Evolutionary conservation across 2,888 invertebrate species (phyloP).

Genomic region (Pasiphila rectangulata): DNA sequence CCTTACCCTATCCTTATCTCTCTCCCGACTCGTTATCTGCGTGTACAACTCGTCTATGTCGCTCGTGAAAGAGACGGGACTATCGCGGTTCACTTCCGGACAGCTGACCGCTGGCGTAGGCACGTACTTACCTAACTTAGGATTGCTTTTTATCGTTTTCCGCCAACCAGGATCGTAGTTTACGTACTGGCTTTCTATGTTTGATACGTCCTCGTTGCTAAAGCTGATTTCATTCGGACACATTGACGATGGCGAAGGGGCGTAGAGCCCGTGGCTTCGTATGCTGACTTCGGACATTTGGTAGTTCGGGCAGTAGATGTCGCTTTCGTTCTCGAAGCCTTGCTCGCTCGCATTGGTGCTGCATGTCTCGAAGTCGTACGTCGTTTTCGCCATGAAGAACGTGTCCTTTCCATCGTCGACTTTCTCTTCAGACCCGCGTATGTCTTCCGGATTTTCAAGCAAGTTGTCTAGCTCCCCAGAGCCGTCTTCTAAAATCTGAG

Average conservation of each 20-base stretch:
- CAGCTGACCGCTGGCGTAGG: conserved; percentile 69
- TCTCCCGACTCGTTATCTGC: conserved; percentile 80
- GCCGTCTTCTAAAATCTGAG: conserved; percentile 49
- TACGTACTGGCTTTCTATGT: conserved; percentile 77
- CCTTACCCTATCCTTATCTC: conserved; percentile 57
- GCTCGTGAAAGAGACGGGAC: conserved; percentile 73
- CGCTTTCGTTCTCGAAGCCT: conserved; percentile 81
- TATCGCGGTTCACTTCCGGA: conserved; percentile 70
- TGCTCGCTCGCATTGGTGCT: conserved; percentile 74
- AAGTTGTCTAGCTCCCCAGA: conserved; percentile 59
- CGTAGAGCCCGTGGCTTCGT: conserved; percentile 83
- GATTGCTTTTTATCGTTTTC: conserved; percentile 67
- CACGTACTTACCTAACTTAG: conserved; percentile 66
- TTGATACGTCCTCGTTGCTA: conserved; percentile 74
- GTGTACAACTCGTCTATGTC: conserved; percentile 86
- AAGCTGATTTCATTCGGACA: conserved; percentile 76
- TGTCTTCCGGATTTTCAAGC: conserved; percentile 50
- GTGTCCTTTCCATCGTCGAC: conserved; percentile 63
- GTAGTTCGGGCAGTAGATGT: conserved; percentile 81
- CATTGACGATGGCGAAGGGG: conserved; percentile 81
- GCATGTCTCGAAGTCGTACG: conserved; percentile 71
- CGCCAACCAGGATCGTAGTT: conserved; percentile 81
- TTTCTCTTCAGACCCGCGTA: conserved; percentile 58
- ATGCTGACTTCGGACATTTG: conserved; percentile 84
- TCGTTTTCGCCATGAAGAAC: conserved; percentile 68